These are phyloP conservation scores for Euwallacea fornicatus DNA, from an alignment of 1,140 invertebrate species.

Conservation along the genomic window DNA sequence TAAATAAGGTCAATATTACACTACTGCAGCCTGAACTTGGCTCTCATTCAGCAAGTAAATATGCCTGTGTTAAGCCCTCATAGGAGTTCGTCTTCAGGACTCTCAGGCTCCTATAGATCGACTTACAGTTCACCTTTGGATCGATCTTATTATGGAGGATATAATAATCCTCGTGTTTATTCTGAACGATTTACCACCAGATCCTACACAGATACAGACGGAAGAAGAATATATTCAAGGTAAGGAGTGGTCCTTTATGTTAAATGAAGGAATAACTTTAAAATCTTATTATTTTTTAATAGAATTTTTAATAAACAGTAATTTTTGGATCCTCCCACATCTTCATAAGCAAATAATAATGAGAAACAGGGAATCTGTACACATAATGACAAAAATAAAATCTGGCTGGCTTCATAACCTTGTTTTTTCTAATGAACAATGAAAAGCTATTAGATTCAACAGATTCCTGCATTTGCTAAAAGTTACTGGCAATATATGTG, in stretches of 20 bases:
- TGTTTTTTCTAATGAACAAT: too few relatives aligned
- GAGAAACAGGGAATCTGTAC: too few relatives aligned
- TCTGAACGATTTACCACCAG: constrained; percentile 56
- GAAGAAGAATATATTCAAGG: constrained; percentile 50
- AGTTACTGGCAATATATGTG: too few relatives aligned
- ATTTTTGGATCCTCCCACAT: too few relatives aligned
- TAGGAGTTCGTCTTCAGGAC: constrained; percentile 50
- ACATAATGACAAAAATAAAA: too few relatives aligned
- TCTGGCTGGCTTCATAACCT: too few relatives aligned
- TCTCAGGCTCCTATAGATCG: constrained; percentile 57
- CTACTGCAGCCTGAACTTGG: neutral
- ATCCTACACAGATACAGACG: constrained; percentile 53
- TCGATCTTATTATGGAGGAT: constrained; percentile 57
- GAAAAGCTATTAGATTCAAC: too few relatives aligned
- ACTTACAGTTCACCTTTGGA: constrained; percentile 56
- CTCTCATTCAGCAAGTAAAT: constrained; percentile 1
- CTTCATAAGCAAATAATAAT: too few relatives aligned
- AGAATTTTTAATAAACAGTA: too few relatives aligned
- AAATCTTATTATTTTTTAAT: neutral
- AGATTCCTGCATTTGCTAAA: too few relatives aligned
- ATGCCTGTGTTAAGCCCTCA: constrained; percentile 64
- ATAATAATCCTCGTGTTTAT: constrained; percentile 56
- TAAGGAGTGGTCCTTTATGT: constrained; percentile 29
- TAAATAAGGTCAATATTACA: constrained; percentile 23
- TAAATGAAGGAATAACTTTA: neutral